These are phyloP conservation scores for Lepidonotus clava DNA, from an alignment of 2,888 invertebrate genomes.

Conservation along the genomic window DNA sequence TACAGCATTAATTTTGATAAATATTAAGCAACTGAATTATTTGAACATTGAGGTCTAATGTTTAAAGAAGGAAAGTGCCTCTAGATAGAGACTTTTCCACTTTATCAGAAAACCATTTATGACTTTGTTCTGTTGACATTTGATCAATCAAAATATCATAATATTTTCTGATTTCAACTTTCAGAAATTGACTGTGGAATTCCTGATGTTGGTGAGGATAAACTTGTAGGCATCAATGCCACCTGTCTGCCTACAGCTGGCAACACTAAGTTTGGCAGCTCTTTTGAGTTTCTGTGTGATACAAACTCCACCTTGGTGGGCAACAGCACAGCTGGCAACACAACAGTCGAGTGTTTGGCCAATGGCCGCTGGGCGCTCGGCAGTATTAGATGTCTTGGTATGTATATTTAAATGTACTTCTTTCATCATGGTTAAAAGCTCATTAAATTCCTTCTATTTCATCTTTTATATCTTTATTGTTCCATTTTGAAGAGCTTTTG, in stretches of 20 bases:
- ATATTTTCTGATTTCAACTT: too few relatives aligned
- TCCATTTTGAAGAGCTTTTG: too few relatives aligned
- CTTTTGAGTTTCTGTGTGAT: constrained; percentile 68
- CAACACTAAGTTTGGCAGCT: constrained; percentile 61
- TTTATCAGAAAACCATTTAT: too few relatives aligned
- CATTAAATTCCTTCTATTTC: too few relatives aligned
- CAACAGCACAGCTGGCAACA: constrained; percentile 90
- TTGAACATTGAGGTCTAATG: too few relatives aligned
- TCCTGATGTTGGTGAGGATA: not conserved
- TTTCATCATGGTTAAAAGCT: too few relatives aligned
- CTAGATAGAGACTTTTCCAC: not conserved
- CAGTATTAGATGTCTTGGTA: constrained; percentile 93
- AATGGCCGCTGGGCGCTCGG: constrained; percentile 99
- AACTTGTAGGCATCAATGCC: not conserved
- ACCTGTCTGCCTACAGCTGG: not conserved
- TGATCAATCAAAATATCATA: too few relatives aligned
- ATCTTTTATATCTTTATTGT: too few relatives aligned
- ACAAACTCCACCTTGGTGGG: constrained; percentile 85
- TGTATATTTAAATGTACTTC: constrained; percentile 6
- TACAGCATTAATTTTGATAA: too few relatives aligned
- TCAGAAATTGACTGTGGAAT: constrained; percentile 36
- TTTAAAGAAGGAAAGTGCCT: too few relatives aligned
- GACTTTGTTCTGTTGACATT: too few relatives aligned
- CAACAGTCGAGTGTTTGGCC: constrained; percentile 93
- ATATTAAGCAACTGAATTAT: too few relatives aligned